phyloP scores from a whole-genome alignment of 1,140 invertebrate genomes.

The Diorhabda elongata region DNA sequence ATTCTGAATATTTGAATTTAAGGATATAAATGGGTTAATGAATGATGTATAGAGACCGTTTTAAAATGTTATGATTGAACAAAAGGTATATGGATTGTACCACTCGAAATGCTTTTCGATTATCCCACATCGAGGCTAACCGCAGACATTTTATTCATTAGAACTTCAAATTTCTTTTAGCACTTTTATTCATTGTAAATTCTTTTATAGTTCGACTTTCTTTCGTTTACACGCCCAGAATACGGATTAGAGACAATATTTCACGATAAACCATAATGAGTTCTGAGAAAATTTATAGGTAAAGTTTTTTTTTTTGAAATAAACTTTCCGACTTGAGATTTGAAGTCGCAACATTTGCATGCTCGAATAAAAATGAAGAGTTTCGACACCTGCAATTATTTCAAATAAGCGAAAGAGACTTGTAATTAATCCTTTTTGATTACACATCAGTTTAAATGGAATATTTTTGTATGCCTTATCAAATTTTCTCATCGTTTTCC shows the following conservation, averaged over 20 bases:
- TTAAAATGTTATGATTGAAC: no score
- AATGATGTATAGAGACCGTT: no score
- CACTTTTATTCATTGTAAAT: neutral
- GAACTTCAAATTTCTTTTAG: neutral
- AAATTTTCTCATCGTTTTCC: no score
- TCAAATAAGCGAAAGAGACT: neutral
- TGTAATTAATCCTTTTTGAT: neutral
- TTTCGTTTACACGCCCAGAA: neutral
- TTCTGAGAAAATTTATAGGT: neutral
- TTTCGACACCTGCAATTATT: neutral
- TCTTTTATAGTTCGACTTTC: neutral
- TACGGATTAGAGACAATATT: constrained; percentile 1
- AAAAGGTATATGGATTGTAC: no score
- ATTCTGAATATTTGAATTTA: no score
- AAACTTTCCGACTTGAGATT: neutral
- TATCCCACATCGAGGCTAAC: no score
- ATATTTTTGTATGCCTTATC: no score
- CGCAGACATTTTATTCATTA: no score
- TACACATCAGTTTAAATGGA: no score
- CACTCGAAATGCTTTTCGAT: no score
- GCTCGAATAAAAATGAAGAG: neutral
- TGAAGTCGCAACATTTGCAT: neutral
- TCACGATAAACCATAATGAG: neutral
- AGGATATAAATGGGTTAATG: no score
- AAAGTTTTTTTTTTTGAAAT: neutral